phyloP scores from a whole-genome alignment of 2,888 invertebrate species.

The Troilus luridus region DNA sequence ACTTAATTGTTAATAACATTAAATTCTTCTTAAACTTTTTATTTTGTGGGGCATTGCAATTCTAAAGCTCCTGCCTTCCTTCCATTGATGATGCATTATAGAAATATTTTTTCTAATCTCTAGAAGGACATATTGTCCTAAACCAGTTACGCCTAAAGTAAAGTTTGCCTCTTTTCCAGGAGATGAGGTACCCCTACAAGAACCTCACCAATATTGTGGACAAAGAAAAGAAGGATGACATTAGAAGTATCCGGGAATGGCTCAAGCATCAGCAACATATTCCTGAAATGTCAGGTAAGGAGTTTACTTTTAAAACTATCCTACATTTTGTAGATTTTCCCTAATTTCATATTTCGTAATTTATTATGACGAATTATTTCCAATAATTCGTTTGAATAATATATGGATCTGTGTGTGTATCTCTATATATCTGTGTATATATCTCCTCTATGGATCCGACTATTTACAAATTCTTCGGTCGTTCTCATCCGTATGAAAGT shows the following conservation, averaged over 20 bases:
- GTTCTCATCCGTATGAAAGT: too few species aligned
- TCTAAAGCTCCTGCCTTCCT: too few species aligned
- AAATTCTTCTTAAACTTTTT: too few species aligned
- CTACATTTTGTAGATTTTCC: too few species aligned
- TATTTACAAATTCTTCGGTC: not conserved
- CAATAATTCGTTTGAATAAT: not conserved
- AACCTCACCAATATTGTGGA: slow-evolving; percentile 73
- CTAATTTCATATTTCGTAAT: too few species aligned
- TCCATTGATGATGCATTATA: too few species aligned
- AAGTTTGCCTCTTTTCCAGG: slow-evolving; percentile 69
- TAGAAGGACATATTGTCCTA: too few species aligned
- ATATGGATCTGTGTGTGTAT: not conserved
- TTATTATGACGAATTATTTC: not conserved
- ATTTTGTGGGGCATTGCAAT: too few species aligned
- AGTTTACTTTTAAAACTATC: not conserved
- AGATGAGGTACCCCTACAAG: slow-evolving; percentile 72
- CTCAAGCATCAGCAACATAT: slow-evolving; percentile 66
- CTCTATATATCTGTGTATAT: slow-evolving; percentile 31
- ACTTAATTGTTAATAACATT: too few species aligned
- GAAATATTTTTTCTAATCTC: too few species aligned
- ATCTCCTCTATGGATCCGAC: not conserved
- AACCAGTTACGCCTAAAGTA: too few species aligned
- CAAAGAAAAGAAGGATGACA: slow-evolving; percentile 73
- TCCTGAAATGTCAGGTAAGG: slow-evolving; percentile 66
- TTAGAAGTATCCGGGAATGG: slow-evolving; percentile 75